phyloP scores from a whole-genome alignment of 2,888 invertebrate genomes.

The Scrobipalpa atriplicella region DNA sequence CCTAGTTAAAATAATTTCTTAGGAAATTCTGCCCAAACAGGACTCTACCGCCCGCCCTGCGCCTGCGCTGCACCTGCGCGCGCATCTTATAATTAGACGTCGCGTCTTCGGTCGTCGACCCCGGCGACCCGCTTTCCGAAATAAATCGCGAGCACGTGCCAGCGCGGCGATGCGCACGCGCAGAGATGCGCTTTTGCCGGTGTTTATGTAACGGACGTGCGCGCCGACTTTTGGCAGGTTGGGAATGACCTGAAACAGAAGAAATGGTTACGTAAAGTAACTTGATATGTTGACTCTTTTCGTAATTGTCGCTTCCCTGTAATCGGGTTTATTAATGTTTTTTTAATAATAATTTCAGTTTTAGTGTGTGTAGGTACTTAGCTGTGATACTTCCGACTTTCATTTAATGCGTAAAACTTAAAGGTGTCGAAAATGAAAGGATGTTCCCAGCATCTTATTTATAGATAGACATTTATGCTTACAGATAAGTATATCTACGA shows the following conservation, averaged over 20 bases:
- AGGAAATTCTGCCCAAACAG: constrained; percentile 30
- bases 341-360: too few relatives aligned
- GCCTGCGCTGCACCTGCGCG: constrained; percentile 66
- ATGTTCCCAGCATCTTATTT: too few relatives aligned
- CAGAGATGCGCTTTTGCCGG: constrained; percentile 15
- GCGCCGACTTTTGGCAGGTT: constrained; percentile 1
- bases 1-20: neutral
- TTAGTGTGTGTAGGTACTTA: too few relatives aligned
- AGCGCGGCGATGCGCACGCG: constrained; percentile 38
- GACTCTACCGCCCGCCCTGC: constrained; percentile 31
- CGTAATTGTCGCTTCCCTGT: neutral
- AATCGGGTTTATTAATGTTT: neutral
- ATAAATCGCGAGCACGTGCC: constrained; percentile 69
- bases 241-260: constrained; percentile 12
- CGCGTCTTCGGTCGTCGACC: constrained; percentile 76
- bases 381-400: too few relatives aligned
- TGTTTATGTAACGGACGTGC: constrained; percentile 21
- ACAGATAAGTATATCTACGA: too few relatives aligned
- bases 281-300: constrained; percentile 2
- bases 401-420: too few relatives aligned
- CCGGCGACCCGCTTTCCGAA: constrained; percentile 77
- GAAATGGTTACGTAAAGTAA: constrained; percentile 10
- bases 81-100: constrained; percentile 73
- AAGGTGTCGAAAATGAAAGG: too few relatives aligned
- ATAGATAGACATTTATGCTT: too few relatives aligned